These are phyloP conservation scores for Ginglymostoma cirratum DNA, from an alignment of 2,113 vertebrate genomes.

Conservation along the genomic window DNA sequence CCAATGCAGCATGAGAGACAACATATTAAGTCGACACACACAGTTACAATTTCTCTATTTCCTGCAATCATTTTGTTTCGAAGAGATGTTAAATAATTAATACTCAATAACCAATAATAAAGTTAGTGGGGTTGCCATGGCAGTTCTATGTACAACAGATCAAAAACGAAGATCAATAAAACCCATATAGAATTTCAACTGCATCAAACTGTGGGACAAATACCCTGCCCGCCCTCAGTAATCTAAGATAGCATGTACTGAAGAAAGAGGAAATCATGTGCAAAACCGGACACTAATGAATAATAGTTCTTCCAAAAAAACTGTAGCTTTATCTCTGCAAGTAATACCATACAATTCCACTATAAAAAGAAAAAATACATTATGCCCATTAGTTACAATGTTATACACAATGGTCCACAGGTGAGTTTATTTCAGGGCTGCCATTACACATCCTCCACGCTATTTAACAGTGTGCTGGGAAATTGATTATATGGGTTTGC, in stretches of 20 bases:
- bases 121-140: background rate
- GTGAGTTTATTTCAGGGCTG: background rate
- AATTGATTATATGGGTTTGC: background rate
- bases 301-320: background rate
- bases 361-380: background rate
- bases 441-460: background rate
- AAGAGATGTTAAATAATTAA: background rate
- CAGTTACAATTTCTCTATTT: background rate
- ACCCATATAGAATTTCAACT: background rate
- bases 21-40: background rate
- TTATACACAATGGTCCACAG: background rate
- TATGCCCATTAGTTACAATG: background rate
- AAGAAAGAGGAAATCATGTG: background rate
- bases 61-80: background rate
- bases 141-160: background rate
- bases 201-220: background rate
- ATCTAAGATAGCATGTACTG: background rate
- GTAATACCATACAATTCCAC: background rate
- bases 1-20: background rate
- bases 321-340: background rate
- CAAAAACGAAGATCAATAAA: background rate
- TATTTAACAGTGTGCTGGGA: background rate
- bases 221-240: background rate
- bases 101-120: background rate
- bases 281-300: background rate